Evolutionary conservation across 2,888 invertebrate species (phyloP).

Genomic region (Alsophila aescularia): DNA sequence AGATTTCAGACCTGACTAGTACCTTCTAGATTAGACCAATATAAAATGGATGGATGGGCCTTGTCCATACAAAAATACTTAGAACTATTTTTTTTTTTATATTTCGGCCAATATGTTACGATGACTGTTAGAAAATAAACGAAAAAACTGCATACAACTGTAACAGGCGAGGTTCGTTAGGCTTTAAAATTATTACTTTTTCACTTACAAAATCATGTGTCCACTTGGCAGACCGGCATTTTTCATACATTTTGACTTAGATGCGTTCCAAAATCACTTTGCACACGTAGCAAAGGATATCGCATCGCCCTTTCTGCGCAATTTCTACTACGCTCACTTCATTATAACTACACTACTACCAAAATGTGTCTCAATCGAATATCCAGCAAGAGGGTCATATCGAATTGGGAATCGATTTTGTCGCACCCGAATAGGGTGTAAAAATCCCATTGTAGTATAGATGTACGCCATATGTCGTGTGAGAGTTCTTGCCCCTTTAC

Average conservation of each 20-base stretch:
- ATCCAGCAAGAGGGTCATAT: slow-evolving; percentile 74
- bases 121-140: too few species aligned
- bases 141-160: too few species aligned
- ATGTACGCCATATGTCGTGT: slow-evolving; percentile 76
- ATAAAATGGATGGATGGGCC: too few species aligned
- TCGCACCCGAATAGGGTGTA: slow-evolving; percentile 75
- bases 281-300: slow-evolving; percentile 11
- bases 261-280: not conserved
- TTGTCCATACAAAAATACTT: too few species aligned
- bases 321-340: slow-evolving; percentile 23
- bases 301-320: slow-evolving; percentile 19
- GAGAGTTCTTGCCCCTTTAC: slow-evolving; percentile 45
- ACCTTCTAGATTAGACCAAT: too few species aligned
- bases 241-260: not conserved
- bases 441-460: slow-evolving; percentile 79
- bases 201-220: too few species aligned
- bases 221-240: too few species aligned
- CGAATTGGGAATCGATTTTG: slow-evolving; percentile 82
- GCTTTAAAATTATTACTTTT: too few species aligned
- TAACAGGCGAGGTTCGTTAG: too few species aligned
- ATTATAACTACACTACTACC: slow-evolving; percentile 40
- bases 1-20: not conserved
- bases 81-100: too few species aligned
- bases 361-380: slow-evolving; percentile 63
- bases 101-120: too few species aligned